These are phyloP conservation scores for Sarotherodon lohbergeri DNA, from an alignment of 2,113 vertebrate genomes.

Conservation along the genomic window DNA sequence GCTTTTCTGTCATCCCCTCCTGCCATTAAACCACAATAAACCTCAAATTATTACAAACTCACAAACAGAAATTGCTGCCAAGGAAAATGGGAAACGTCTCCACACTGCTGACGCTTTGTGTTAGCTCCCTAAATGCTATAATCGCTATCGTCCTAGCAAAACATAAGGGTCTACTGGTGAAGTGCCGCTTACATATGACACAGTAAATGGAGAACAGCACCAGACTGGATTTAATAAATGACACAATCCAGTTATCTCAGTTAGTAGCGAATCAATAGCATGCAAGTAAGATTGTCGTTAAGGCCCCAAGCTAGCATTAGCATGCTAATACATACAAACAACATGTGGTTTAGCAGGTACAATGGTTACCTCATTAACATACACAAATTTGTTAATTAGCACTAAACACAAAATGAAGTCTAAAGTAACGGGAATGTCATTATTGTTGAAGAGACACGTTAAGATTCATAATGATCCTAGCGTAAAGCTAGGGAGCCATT, in stretches of 20 bases:
- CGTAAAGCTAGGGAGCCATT: background rate
- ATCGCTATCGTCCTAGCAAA: background rate
- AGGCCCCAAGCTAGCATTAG: background rate
- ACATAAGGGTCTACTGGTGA: background rate
- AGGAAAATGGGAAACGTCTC: background rate
- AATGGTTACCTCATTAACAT: background rate
- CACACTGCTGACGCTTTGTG: background rate
- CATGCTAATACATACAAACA: background rate
- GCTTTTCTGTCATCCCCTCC: background rate
- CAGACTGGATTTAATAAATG: background rate
- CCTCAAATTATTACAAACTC: background rate
- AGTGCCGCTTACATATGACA: background rate
- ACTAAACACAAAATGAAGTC: background rate
- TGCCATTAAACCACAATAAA: background rate
- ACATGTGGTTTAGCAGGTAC: background rate
- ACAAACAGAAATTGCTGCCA: background rate
- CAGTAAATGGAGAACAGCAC: background rate
- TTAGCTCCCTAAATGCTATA: background rate
- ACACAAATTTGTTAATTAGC: background rate
- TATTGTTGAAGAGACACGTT: background rate
- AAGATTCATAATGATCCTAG: background rate
- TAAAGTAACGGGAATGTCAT: background rate
- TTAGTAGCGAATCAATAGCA: background rate
- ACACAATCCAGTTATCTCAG: background rate
- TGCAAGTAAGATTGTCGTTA: background rate